phyloP scores from a whole-genome alignment of 2,113 vertebrate species.

The Tyrannus savana region DNA sequence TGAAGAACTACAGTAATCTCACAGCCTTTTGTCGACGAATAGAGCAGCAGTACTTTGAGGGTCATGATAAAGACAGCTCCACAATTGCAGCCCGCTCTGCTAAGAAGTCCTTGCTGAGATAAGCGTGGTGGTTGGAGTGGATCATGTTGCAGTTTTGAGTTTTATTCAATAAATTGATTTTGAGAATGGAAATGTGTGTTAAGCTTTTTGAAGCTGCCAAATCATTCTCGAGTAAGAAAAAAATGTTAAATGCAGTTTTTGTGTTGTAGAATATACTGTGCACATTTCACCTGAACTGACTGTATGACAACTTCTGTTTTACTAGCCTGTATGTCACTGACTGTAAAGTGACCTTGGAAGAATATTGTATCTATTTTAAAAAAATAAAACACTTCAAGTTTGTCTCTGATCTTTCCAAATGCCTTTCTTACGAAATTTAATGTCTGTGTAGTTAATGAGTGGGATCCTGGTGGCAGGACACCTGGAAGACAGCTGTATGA shows the following conservation, averaged over 20 bases:
- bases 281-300: conserved; percentile 44
- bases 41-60: conserved; percentile 87
- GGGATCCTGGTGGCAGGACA: not conserved
- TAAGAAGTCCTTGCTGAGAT: conserved; percentile 74
- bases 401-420: conserved; percentile 74
- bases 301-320: conserved; percentile 68
- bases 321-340: conserved; percentile 68
- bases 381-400: conserved; percentile 68
- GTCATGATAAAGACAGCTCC: conserved; percentile 68
- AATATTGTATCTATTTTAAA: conserved; percentile 41
- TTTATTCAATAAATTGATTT: conserved; percentile 24
- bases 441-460: not conserved
- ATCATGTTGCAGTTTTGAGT: not conserved
- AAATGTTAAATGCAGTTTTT: not conserved
- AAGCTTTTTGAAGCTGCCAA: conserved; percentile 55
- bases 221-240: conserved; percentile 2
- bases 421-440: conserved; percentile 52
- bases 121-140: not conserved
- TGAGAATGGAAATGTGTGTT: conserved; percentile 13
- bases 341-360: conserved; percentile 78
- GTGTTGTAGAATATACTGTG: conserved; percentile 41
- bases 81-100: conserved; percentile 38
- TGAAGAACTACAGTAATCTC: conserved; percentile 91
- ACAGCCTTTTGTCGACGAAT: conserved; percentile 91
- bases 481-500: not conserved